These are phyloP conservation scores for Microtus ochrogaster DNA, from an alignment of 2,113 vertebrate genomes.

Conservation along the genomic window DNA sequence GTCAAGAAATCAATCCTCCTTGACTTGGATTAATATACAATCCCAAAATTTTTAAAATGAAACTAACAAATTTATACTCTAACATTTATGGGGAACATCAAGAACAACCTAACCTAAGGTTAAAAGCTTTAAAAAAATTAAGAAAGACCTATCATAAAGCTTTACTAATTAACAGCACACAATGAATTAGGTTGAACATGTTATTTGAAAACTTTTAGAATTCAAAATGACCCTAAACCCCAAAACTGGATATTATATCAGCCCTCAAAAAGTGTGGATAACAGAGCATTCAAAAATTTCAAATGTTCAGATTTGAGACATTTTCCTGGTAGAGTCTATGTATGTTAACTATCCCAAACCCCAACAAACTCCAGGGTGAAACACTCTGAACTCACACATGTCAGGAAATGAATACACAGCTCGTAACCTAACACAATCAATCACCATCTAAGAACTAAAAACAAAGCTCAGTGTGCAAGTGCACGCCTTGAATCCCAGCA, in stretches of 20 bases:
- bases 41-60: not conserved
- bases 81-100: not conserved
- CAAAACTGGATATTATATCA: not conserved
- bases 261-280: not conserved
- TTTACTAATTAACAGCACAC: constrained; percentile 15
- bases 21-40: not conserved
- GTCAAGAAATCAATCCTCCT: not conserved
- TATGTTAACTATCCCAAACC: not conserved
- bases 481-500: not conserved
- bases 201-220: not conserved
- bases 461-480: not conserved
- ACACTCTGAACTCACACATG: not conserved
- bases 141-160: not conserved
- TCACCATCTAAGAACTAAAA: not conserved
- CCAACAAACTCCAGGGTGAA: not conserved
- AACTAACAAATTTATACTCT: constrained; percentile 55
- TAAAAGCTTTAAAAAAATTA: constrained; percentile 9
- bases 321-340: not conserved
- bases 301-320: not conserved
- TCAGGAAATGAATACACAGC: not conserved
- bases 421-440: not conserved
- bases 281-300: not conserved
- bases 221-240: not conserved
- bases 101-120: not conserved
- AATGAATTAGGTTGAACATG: not conserved